Conservation (phyloP, 2,888 invertebrate genomes). For the Isotomurus palustris region DNA sequence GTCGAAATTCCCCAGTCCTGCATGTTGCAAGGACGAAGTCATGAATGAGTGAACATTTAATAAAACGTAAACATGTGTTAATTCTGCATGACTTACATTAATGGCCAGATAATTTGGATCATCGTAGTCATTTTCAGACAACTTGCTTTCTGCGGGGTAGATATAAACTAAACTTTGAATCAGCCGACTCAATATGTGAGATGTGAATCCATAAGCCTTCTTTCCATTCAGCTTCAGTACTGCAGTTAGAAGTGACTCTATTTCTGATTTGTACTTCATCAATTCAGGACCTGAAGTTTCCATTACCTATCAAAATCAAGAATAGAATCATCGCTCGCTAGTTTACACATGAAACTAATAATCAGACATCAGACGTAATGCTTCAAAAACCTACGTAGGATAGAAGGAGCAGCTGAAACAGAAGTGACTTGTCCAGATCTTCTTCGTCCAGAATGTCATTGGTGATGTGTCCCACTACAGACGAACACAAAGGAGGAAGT, state of each 20-base stretch:
- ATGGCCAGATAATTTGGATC: constrained; percentile 43
- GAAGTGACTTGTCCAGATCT: constrained; percentile 68
- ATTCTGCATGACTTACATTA: constrained; percentile 21
- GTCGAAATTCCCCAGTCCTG: constrained; percentile 75
- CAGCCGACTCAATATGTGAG: constrained; percentile 34
- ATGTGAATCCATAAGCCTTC: constrained; percentile 37
- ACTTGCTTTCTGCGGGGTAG: constrained; percentile 42
- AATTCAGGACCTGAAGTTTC: constrained; percentile 54
- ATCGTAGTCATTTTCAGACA: constrained; percentile 42
- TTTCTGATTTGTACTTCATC: constrained; percentile 54
- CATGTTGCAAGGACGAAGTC: constrained; percentile 8
- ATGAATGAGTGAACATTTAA: not conserved
- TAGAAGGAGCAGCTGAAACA: constrained; percentile 70
- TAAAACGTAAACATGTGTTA: too few species aligned
- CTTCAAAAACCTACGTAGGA: constrained; percentile 59
- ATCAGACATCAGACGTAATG: not conserved
- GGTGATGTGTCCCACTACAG: constrained; percentile 59
- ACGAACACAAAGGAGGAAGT: constrained; percentile 66
- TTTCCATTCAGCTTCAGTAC: constrained; percentile 49
- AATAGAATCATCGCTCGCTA: not conserved
- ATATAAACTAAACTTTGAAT: constrained; percentile 41
- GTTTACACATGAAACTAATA: not conserved
- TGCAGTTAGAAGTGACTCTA: constrained; percentile 56
- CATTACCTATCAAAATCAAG: constrained; percentile 27
- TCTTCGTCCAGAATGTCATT: constrained; percentile 69